Conservation (phyloP, 1,140 invertebrate genomes). For the Antheraea mylitta region DNA sequence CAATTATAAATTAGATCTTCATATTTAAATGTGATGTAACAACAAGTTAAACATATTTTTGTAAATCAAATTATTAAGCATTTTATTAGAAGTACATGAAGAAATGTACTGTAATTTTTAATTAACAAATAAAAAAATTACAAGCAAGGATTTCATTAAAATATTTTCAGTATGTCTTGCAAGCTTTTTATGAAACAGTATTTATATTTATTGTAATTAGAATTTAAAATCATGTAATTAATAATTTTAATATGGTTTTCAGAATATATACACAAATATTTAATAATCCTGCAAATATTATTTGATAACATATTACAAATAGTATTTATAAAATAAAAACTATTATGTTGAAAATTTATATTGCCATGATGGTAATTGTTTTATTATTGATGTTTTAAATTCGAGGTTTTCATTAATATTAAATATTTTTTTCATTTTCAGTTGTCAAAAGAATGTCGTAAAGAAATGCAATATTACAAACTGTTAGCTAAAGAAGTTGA, state of each 20-base stretch:
- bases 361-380: slow-evolving; percentile 20
- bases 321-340: slow-evolving; percentile 26
- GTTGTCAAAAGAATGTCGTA: slow-evolving; percentile 80
- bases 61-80: too few species aligned
- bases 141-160: too few species aligned
- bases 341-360: slow-evolving; percentile 22
- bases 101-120: too few species aligned
- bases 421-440: slow-evolving; percentile 43
- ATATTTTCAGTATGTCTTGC: too few species aligned
- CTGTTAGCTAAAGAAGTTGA: slow-evolving; percentile 81
- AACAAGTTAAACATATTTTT: too few species aligned
- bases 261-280: slow-evolving; percentile 7
- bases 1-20: too few species aligned
- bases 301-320: slow-evolving; percentile 20
- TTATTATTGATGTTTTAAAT: slow-evolving; percentile 14
- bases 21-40: too few species aligned
- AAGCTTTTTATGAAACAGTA: too few species aligned
- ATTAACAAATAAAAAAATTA: too few species aligned
- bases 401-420: slow-evolving; percentile 13
- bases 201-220: not conserved
- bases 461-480: slow-evolving; percentile 83
- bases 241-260: slow-evolving; percentile 1
- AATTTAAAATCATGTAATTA: not conserved
- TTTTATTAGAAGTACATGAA: too few species aligned
- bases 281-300: not conserved